These are phyloP conservation scores for Nematostella vectensis DNA, from an alignment of 92 coral and sea anemone genomes.

Conservation along the genomic window DNA sequence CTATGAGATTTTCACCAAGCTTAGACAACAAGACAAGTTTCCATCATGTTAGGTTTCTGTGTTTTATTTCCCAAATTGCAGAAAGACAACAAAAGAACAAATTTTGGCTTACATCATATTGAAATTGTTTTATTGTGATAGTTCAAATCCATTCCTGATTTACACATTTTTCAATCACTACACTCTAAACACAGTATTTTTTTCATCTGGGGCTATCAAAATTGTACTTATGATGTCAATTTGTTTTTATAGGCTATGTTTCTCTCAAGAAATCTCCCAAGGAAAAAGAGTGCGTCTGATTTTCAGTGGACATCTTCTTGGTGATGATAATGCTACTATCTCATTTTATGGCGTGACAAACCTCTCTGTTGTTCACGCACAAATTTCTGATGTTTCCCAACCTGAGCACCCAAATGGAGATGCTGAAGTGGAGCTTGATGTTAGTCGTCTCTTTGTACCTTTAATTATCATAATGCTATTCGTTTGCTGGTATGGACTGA, in stretches of 20 bases:
- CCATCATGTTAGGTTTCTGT: too few species aligned
- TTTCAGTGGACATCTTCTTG: conserved; percentile 75
- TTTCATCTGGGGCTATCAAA: too few species aligned
- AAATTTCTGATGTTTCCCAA: conserved; percentile 52
- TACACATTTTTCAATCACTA: too few species aligned
- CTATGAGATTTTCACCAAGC: too few species aligned
- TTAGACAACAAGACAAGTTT: too few species aligned
- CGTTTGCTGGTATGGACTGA: conserved; percentile 85
- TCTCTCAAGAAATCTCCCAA: conserved; percentile 54
- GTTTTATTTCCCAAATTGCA: too few species aligned
- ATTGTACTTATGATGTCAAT: too few species aligned
- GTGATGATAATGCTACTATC: conserved; percentile 49
- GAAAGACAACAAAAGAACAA: too few species aligned
- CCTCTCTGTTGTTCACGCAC: conserved; percentile 88
- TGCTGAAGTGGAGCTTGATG: conserved; percentile 50
- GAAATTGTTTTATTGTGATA: too few species aligned
- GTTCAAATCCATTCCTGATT: too few species aligned
- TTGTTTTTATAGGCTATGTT: conserved; percentile 52
- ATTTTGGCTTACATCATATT: too few species aligned
- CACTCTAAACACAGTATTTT: too few species aligned
- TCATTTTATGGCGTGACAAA: conserved; percentile 69
- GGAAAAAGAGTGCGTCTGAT: conserved; percentile 82
- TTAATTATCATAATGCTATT: conserved; percentile 53
- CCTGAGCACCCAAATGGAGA: conserved; percentile 14
- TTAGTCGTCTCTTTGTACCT: conserved; percentile 77